Conservation (phyloP, 2,888 invertebrate genomes). For the Drosophila kuntzei region DNA sequence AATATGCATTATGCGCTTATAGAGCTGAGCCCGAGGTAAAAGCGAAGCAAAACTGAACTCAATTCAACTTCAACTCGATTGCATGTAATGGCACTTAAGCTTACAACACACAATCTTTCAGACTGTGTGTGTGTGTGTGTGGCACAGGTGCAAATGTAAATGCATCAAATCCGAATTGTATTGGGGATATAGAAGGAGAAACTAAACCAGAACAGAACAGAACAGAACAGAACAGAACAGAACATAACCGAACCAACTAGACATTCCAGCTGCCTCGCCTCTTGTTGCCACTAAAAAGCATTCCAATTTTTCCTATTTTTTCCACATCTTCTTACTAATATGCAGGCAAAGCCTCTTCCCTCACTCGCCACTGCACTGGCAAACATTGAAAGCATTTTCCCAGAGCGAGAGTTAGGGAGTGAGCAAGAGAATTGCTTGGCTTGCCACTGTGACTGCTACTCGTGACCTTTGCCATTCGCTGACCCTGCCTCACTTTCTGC, state of each 20-base stretch:
- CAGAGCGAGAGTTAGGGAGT: slow-evolving; percentile 2
- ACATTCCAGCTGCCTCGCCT: background rate
- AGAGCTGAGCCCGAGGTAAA: slow-evolving; percentile 31
- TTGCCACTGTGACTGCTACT: slow-evolving; percentile 34
- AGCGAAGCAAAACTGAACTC: slow-evolving; percentile 48
- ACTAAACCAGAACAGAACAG: slow-evolving; percentile 17
- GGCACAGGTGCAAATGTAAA: slow-evolving; percentile 76
- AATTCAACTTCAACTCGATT: slow-evolving; percentile 63
- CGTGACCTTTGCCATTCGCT: slow-evolving; percentile 55
- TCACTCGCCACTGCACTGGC: slow-evolving; percentile 1
- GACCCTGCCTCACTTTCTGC: slow-evolving; percentile 9
- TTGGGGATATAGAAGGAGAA: slow-evolving; percentile 45
- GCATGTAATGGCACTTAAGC: slow-evolving; percentile 81
- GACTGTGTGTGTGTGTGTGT: slow-evolving; percentile 24
- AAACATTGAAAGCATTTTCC: slow-evolving; percentile 59
- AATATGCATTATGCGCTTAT: slow-evolving; percentile 79
- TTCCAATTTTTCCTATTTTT: slow-evolving; percentile 49
- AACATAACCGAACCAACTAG: slow-evolving; percentile 19
- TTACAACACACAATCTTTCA: slow-evolving; percentile 64
- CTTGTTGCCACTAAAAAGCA: slow-evolving; percentile 44
- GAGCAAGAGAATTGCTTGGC: slow-evolving; percentile 50
- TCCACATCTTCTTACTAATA: slow-evolving; percentile 62
- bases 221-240: slow-evolving; percentile 15
- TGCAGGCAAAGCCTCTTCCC: slow-evolving; percentile 30
- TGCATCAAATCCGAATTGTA: slow-evolving; percentile 75